Evolutionary conservation across 1,140 invertebrate species (phyloP), one percentile per base, ranked within the genome.

Genomic region (Apis cerana): DNA sequence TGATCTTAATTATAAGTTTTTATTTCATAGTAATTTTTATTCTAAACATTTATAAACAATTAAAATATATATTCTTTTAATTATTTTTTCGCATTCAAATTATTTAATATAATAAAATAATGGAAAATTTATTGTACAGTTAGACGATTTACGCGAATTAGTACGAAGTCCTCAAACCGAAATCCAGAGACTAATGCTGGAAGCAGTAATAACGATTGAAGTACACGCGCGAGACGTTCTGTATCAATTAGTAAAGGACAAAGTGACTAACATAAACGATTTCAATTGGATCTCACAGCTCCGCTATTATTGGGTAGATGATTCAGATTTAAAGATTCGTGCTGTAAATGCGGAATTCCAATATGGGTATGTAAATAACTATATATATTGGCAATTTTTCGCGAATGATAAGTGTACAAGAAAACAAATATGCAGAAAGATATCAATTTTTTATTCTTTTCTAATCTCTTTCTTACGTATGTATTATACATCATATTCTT

Each of bases 201-300:
- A 95, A n/a, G 95, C 95, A 23, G 92, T 97, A 43, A 96, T 97
- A 80, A 96, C 96, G 17, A 95, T 97, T 54, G 96, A 97, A 87
- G 96, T 97, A 5, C 96, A 97, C 89, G 96, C 96, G 0, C 89
- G 96, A 74, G 96, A 97, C 87, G 96, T 97, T 13, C 92, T 96
- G 1, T 88, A 94, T n/a, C 94, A 93, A 72, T 92, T 98, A 2
- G 93, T 97, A 0, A 92, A 95, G 59, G 94, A 95, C n/a, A 93
- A 95, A 56, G 95, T 97, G 5, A 91, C 90, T 17, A 96, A 94
- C 87, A 94, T 96, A 19, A 95, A 96, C 56, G 97, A 98, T 92
- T 98, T 98, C 91, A 95, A 96, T 71, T 98, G 97, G 97, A 96
- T 97, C 19, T 96, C 96, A 87, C 97, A 98, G 91, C 92, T 98